Percentiles rank a stretch among this genome's conserved stretches.
phyloP scores from a whole-genome alignment of 2,888 invertebrate genomes.

The Leucania comma region DNA sequence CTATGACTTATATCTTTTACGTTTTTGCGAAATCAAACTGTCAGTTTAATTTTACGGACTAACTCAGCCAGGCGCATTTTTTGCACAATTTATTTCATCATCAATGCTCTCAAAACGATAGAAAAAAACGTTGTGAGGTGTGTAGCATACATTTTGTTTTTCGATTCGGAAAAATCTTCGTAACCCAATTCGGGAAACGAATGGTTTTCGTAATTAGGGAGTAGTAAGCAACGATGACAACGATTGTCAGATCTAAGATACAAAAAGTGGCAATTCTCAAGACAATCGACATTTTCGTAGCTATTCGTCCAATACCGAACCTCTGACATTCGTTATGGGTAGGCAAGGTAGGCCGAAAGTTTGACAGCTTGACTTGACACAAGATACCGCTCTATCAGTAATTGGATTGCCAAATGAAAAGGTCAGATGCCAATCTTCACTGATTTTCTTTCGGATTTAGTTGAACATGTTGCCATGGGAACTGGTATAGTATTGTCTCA shows the following conservation, averaged over 20 bases:
- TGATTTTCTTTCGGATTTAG: constrained; percentile 1
- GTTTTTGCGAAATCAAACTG: not conserved
- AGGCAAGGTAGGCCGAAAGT: not conserved
- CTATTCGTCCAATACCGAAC: not conserved
- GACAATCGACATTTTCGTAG: too few species aligned
- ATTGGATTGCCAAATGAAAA: constrained; percentile 21
- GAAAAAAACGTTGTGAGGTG: too few species aligned
- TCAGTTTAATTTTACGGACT: not conserved
- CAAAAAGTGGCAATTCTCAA: too few species aligned
- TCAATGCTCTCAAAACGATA: too few species aligned
- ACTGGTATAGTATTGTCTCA: too few species aligned
- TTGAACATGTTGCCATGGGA: not conserved
- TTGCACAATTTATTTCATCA: too few species aligned
- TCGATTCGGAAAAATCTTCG: too few species aligned
- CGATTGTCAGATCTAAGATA: too few species aligned
- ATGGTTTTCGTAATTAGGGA: too few species aligned
- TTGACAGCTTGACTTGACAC: not conserved
- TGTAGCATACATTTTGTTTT: too few species aligned
- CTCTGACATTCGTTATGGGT: not conserved
- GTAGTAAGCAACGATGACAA: too few species aligned
- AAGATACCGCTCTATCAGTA: constrained; percentile 19
- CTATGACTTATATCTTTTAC: not conserved
- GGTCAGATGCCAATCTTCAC: constrained; percentile 15
- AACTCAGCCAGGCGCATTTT: not conserved
- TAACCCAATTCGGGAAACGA: too few species aligned